Evolutionary conservation across 2,797 vertebrate genomes (phyloP), one percentile per base, ranked within the genome.

Genomic region (Sebastes hubbsi): DNA sequence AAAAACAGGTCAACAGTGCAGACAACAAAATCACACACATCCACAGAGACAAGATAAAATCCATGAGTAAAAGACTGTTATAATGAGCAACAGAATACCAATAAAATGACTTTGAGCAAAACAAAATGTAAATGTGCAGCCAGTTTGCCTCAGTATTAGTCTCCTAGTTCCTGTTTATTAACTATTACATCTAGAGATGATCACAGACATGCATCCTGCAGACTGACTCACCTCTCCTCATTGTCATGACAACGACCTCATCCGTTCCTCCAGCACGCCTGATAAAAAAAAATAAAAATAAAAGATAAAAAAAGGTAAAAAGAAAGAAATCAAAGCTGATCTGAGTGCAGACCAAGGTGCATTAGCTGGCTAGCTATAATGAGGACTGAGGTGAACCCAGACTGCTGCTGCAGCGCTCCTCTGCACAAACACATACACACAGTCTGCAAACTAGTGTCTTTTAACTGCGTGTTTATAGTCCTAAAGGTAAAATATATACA

Each of bases 191-290:
- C 3, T 11, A n/a, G 12, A 61, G 5, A 22, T 3, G n/a, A 54
- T n/a, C 1, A 38, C 14, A 55, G 14, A 8, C 66, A 63, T 16
- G 18, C 2, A 12, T 27, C 2, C 74, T 46, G 4, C n/a, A 77
- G n/a, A 36, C 1, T 5, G 7, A 60, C 89, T 88, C 29, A 96
- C 96, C 95, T 94, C 86, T 95, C 80, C 94, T 94, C 72, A 96
- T 61, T 27, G 95, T 94, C 95, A 96, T 95, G 67, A 12, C 65
- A 85, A 36, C 13, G 2, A 46, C 75, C 24, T 74, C 83, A 89
- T 90, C 29, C 29, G 83, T 49, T 13, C 58, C 27, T 49, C 66
- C 36, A 65, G 58, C 29, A n/a, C 18, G 38, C 55, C 54, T 82
- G 70, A 36, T 81, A 52, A 65, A 75, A 54, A 54, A 0, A 34